These are phyloP conservation scores for Acanthurus lineatus DNA, from an alignment of 2,797 vertebrate genomes.

Conservation along the genomic window DNA sequence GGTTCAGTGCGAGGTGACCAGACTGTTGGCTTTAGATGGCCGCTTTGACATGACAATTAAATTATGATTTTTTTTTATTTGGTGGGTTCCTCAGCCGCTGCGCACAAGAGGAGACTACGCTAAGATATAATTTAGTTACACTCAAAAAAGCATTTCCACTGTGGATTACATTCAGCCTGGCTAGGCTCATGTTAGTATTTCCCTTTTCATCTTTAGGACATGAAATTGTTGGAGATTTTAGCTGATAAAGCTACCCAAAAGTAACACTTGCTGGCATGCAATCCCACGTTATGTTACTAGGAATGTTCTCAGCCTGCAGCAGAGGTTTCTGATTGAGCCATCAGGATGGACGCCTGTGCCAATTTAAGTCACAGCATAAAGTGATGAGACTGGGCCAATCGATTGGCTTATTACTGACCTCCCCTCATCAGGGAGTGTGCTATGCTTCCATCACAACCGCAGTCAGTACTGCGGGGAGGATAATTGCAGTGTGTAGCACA, in stretches of 20 bases:
- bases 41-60: conserved; percentile 34
- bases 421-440: conserved; percentile 71
- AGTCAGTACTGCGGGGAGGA: conserved; percentile 74
- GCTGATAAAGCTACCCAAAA: conserved; percentile 35
- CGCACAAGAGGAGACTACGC: conserved; percentile 10
- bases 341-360: conserved; percentile 56
- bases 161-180: conserved; percentile 42
- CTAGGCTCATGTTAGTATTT: conserved; percentile 39
- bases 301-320: conserved; percentile 34
- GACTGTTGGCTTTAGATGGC: conserved; percentile 22
- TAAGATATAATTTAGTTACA: conserved; percentile 55
- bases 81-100: conserved; percentile 26
- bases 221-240: conserved; percentile 37
- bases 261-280: conserved; percentile 28
- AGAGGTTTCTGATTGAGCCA: conserved; percentile 59
- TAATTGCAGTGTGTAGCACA: conserved; percentile 78
- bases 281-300: conserved; percentile 8
- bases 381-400: conserved; percentile 72
- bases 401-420: conserved; percentile 80
- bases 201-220: conserved; percentile 38
- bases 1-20: conserved; percentile 21
- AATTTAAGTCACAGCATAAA: conserved; percentile 71
- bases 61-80: conserved; percentile 35
- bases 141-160: conserved; percentile 61
- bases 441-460: conserved; percentile 76